Evolutionary conservation across 2,888 invertebrate genomes (phyloP).

Genomic region (Apocheima hispidaria): DNA sequence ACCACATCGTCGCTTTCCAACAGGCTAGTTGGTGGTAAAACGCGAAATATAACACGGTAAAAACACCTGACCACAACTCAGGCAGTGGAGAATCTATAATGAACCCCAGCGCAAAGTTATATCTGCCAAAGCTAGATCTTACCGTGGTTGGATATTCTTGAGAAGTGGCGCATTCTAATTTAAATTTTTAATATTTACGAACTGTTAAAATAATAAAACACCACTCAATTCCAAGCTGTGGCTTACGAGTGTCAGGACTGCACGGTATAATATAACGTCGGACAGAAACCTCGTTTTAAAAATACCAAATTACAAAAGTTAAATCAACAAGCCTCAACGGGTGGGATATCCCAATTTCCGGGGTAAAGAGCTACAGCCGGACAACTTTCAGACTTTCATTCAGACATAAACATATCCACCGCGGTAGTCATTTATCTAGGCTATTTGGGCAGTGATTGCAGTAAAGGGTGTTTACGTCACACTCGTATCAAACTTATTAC

Average conservation of each 20-base stretch:
- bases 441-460: conserved; percentile 15
- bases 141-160: too few species aligned
- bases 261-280: conserved; percentile 16
- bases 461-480: conserved; percentile 6
- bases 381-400: conserved; percentile 38
- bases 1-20: too few species aligned
- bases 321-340: conserved; percentile 36
- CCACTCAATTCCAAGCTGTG: conserved; percentile 18
- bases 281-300: conserved; percentile 36
- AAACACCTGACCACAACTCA: too few species aligned
- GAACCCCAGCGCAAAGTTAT: too few species aligned
- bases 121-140: too few species aligned
- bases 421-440: conserved; percentile 24
- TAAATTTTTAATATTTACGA: too few species aligned
- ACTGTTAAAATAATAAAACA: conserved; percentile 10
- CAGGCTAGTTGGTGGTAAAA: too few species aligned
- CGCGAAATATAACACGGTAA: too few species aligned
- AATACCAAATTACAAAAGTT: conserved; percentile 42
- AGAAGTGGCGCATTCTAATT: too few species aligned
- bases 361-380: conserved; percentile 35
- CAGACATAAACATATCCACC: conserved; percentile 36
- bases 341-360: conserved; percentile 39
- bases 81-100: too few species aligned
- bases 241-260: conserved; percentile 13
- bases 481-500: too few species aligned